phyloP scores from a whole-genome alignment of 2,888 invertebrate species.

The Nomada ferruginata region DNA sequence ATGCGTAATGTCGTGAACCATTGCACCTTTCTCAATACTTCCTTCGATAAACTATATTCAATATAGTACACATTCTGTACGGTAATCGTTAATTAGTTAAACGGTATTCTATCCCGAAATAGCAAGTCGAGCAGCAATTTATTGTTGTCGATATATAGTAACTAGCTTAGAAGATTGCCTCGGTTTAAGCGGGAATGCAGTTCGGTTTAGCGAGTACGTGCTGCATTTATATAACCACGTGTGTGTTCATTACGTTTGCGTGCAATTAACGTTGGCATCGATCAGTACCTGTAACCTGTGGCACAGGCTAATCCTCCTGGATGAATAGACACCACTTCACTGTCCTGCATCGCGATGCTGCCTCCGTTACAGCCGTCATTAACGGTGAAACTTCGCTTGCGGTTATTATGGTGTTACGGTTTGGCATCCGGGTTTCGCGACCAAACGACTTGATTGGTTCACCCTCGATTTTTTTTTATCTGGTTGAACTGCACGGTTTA shows the following conservation, averaged over 20 bases:
- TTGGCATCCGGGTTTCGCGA: slow-evolving; percentile 63
- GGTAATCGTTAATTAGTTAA: slow-evolving; percentile 16
- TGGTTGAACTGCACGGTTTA: too few species aligned
- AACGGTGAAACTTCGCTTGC: slow-evolving; percentile 70
- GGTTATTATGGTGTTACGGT: slow-evolving; percentile 65
- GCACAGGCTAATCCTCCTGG: slow-evolving; percentile 25
- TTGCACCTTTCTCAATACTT: too few species aligned
- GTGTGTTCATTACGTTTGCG: slow-evolving; percentile 22
- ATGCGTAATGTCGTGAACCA: too few species aligned
- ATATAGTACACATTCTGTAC: too few species aligned
- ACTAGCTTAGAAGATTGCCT: slow-evolving; percentile 36
- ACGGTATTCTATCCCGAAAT: slow-evolving; percentile 5
- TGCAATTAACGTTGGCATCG: slow-evolving; percentile 42
- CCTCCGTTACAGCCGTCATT: slow-evolving; percentile 55
- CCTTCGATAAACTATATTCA: too few species aligned
- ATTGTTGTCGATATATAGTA: slow-evolving; percentile 18
- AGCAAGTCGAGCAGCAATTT: slow-evolving; percentile 9
- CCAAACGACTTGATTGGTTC: background rate
- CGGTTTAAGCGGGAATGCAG: slow-evolving; percentile 21
- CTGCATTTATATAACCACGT: slow-evolving; percentile 33
- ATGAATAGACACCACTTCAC: slow-evolving; percentile 41
- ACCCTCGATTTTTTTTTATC: slow-evolving; percentile 9
- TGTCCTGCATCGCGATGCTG: slow-evolving; percentile 41
- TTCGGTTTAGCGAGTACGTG: background rate
- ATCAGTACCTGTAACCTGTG: slow-evolving; percentile 19